Evolutionary conservation across 2,888 invertebrate species (phyloP).

Genomic region (Oxytorus armatus): DNA sequence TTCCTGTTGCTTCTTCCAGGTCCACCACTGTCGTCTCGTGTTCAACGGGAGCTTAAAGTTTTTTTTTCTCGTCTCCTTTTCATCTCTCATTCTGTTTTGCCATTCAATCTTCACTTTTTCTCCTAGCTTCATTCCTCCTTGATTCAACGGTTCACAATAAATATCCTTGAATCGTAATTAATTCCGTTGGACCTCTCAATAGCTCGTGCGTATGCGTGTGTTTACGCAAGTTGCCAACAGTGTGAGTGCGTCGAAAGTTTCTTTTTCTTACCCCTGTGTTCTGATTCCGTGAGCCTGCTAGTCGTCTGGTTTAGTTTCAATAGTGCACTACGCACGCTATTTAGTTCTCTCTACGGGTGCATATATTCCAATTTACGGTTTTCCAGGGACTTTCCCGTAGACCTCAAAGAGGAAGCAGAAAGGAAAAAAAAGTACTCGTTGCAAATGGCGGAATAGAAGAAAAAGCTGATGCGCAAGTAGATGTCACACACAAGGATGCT

Average conservation of each 20-base stretch:
- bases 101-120: conserved; percentile 17
- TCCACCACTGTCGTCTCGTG: conserved; percentile 14
- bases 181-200: conserved; percentile 30
- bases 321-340: not conserved
- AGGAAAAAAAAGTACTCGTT: not conserved
- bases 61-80: conserved; percentile 12
- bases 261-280: conserved; percentile 7
- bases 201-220: conserved; percentile 5
- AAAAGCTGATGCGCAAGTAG: conserved; percentile 16
- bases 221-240: not conserved
- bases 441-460: conserved; percentile 16
- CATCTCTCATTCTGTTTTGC: conserved; percentile 23
- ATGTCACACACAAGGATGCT: conserved; percentile 6
- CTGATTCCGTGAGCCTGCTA: conserved; percentile 6
- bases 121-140: conserved; percentile 14
- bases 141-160: conserved; percentile 30
- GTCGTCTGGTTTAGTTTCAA: conserved; percentile 32
- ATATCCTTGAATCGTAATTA: conserved; percentile 53
- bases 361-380: not conserved
- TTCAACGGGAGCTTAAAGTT: conserved; percentile 22
- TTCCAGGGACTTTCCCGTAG: not conserved
- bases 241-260: conserved; percentile 15
- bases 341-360: not conserved
- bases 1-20: conserved; percentile 37
- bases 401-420: not conserved